Percentiles rank a stretch among this genome's conserved stretches.
Conservation (phyloP, 1,140 invertebrate species). For the Cheumatopsyche charites region DNA sequence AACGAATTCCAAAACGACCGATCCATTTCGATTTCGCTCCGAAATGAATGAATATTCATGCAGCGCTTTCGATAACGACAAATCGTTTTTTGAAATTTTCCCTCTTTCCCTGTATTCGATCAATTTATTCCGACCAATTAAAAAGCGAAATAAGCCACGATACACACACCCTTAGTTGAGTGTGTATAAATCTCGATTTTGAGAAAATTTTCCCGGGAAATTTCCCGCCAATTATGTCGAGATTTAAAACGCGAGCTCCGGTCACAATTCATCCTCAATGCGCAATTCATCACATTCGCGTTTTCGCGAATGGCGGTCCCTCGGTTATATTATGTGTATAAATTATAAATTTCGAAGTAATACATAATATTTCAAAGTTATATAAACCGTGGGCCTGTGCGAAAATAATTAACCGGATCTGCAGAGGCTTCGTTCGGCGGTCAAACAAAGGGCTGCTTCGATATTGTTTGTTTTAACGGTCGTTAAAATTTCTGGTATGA, state of each 20-base stretch:
- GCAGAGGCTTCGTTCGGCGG: too few species aligned
- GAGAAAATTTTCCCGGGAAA: neutral
- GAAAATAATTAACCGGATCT: too few species aligned
- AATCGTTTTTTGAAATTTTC: slow-evolving; percentile 1
- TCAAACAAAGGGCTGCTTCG: too few species aligned
- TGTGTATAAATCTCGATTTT: slow-evolving; percentile 13
- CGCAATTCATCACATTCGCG: slow-evolving; percentile 22
- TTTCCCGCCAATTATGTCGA: slow-evolving; percentile 6
- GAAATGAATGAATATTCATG: neutral
- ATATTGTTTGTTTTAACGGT: too few species aligned
- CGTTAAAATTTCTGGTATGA: too few species aligned
- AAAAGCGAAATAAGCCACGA: slow-evolving; percentile 9
- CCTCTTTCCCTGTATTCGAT: slow-evolving; percentile 2
- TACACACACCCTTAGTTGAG: neutral
- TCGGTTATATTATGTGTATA: too few species aligned
- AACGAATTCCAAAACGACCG: too few species aligned
- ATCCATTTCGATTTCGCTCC: too few species aligned
- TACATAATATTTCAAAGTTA: too few species aligned
- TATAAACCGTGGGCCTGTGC: too few species aligned
- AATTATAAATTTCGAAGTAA: too few species aligned
- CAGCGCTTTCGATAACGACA: neutral
- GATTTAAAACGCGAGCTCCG: slow-evolving; percentile 13
- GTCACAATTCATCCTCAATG: slow-evolving; percentile 26
- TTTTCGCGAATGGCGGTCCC: too few species aligned
- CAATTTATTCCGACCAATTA: slow-evolving; percentile 22